Evolutionary conservation across 2,797 vertebrate genomes (phyloP).

Genomic region (Schizothorax lantsangensis): DNA sequence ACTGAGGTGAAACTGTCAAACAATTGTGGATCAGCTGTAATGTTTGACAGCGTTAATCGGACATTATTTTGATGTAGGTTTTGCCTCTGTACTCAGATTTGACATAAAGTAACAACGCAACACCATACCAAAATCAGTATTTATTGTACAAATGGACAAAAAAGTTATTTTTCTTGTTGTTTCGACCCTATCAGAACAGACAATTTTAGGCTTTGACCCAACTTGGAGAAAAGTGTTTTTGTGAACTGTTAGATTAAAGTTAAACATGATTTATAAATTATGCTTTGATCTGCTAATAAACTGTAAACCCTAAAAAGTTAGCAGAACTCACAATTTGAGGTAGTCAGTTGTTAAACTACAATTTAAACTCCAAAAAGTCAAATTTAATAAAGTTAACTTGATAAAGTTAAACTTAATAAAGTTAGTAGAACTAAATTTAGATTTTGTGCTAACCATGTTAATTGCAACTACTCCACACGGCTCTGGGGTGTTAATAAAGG

Average conservation of each 20-base stretch:
- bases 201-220: neutral
- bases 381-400: no score
- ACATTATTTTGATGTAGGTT: neutral
- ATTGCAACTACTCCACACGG: no score
- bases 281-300: constrained; percentile 4
- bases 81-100: neutral
- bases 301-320: neutral
- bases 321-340: neutral
- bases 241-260: neutral
- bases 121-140: neutral
- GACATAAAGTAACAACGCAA: neutral
- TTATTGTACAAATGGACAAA: neutral
- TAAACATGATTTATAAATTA: constrained; percentile 2
- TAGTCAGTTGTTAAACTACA: no score
- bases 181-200: neutral
- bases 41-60: neutral
- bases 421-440: no score
- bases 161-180: neutral
- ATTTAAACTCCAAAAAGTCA: no score
- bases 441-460: no score
- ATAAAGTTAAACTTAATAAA: no score
- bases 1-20: neutral
- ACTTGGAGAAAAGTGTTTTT: neutral
- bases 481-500: no score
- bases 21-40: neutral